Base-by-base conservation (phyloP, 2,797 vertebrate species). In the Anableps anableps region DNA sequence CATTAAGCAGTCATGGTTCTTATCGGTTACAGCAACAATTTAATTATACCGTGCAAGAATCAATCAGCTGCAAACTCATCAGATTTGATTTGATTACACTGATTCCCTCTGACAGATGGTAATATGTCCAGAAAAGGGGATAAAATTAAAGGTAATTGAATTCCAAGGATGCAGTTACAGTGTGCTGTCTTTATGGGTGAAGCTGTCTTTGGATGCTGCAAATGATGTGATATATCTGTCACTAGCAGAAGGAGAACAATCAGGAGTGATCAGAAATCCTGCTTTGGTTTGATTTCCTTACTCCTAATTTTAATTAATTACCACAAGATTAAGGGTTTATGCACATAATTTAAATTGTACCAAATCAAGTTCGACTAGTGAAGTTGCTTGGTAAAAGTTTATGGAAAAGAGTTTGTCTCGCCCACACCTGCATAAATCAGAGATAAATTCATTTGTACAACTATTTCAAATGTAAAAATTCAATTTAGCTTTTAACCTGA, bases 141-240 rank as follows among this genome's bases (percentile, higher is more conserved):
- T 83, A 60, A 72, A 88, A 87, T 87, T 75, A 79, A 84, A 80
- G 80, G 26, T 91, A 92, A 93, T 86, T 91, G 62, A 88, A 93
- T 94, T 90, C 76, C 78, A 78, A 83, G 82, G 81, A 79, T 82
- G 81, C 80, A 75, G 77, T 87, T 83, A 62, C 16, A 31, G 71
- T 66, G 75, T 81, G 80, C 76, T 62, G 73, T 87, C 75, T 45
- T 83, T 74, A 76, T 34, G 43, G 80, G 68, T 29, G 60, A 85
- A 76, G 74, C 72, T 77, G 79, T 70, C 81, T 79, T 82, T 60
- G 75, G 53, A 82, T n/a, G 64, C 88, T 81, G 23, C 36, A 23
- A 51, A 85, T 74, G 72, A 84, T 73, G 75, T 77, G 82, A 55
- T n/a, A 55, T 21, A 41, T 36, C 34, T 5, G 1, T 68, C 21